Evolutionary conservation across 2,888 invertebrate species (phyloP).

Genomic region (Drosophila meridiana): DNA sequence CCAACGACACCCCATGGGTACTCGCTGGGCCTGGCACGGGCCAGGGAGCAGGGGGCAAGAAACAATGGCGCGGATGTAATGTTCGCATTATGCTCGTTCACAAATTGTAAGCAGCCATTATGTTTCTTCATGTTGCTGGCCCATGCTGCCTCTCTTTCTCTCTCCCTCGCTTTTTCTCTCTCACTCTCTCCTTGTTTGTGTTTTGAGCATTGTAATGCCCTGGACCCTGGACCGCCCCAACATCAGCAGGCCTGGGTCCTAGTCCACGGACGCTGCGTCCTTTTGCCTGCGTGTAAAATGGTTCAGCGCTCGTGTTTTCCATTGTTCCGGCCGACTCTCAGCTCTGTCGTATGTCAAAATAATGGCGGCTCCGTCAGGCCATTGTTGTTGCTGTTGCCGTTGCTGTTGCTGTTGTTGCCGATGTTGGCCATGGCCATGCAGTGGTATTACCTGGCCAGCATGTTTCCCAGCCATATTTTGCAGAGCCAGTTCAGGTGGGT

Average conservation of each 20-base stretch:
- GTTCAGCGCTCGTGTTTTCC: slow-evolving; percentile 50
- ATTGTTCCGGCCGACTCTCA: slow-evolving; percentile 51
- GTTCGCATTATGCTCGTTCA: slow-evolving; percentile 82
- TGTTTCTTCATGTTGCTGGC: slow-evolving; percentile 75
- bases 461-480: slow-evolving; percentile 28
- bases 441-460: slow-evolving; percentile 37
- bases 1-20: slow-evolving; percentile 9
- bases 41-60: slow-evolving; percentile 38
- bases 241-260: slow-evolving; percentile 26
- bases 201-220: slow-evolving; percentile 61
- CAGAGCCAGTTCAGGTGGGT: slow-evolving; percentile 10
- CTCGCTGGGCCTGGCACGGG: slow-evolving; percentile 1
- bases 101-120: slow-evolving; percentile 82
- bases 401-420: slow-evolving; percentile 27
- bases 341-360: slow-evolving; percentile 73
- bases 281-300: slow-evolving; percentile 55
- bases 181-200: slow-evolving; percentile 26
- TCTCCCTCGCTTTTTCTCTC: background rate
- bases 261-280: slow-evolving; percentile 32
- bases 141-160: slow-evolving; percentile 32
- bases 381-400: slow-evolving; percentile 45
- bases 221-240: slow-evolving; percentile 44
- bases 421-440: slow-evolving; percentile 31
- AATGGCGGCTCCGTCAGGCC: slow-evolving; percentile 59
- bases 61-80: slow-evolving; percentile 81